These are phyloP conservation scores for Ctenicera cuprea DNA, from an alignment of 2,888 invertebrate species.

Conservation along the genomic window DNA sequence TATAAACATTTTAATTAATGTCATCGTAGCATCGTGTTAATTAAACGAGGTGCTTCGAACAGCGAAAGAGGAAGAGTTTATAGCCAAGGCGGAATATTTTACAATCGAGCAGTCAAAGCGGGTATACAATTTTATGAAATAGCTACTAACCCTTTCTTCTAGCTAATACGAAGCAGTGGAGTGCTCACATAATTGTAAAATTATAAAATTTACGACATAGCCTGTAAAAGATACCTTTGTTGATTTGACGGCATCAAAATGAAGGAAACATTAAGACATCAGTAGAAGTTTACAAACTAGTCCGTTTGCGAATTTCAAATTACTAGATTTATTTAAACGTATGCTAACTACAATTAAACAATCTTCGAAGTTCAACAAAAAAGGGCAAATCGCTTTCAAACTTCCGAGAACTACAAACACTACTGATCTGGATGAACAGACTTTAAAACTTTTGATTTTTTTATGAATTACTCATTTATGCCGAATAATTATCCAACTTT, in stretches of 20 bases:
- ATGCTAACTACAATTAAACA: background rate
- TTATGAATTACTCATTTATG: background rate
- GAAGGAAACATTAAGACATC: too few species aligned
- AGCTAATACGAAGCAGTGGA: background rate
- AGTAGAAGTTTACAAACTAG: background rate
- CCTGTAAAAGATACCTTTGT: too few species aligned
- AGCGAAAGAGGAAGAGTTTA: slow-evolving; percentile 4
- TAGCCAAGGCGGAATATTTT: slow-evolving; percentile 1
- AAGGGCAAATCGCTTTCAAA: background rate
- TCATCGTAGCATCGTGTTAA: slow-evolving; percentile 11
- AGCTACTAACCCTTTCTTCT: background rate
- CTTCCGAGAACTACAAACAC: background rate
- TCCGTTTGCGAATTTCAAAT: too few species aligned
- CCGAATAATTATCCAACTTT: background rate
- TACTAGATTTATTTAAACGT: background rate
- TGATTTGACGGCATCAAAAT: too few species aligned
- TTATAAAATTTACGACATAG: slow-evolving; percentile 6
- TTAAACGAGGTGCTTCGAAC: slow-evolving; percentile 12
- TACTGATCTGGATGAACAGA: background rate
- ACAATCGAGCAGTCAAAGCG: slow-evolving; percentile 28
- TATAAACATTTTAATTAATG: slow-evolving; percentile 17
- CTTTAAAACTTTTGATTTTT: background rate
- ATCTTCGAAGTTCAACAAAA: background rate
- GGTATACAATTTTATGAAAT: slow-evolving; percentile 18
- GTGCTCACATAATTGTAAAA: slow-evolving; percentile 19